Base-by-base conservation (phyloP, 2,113 vertebrate species). In the Hippoglossus stenolepis region DNA sequence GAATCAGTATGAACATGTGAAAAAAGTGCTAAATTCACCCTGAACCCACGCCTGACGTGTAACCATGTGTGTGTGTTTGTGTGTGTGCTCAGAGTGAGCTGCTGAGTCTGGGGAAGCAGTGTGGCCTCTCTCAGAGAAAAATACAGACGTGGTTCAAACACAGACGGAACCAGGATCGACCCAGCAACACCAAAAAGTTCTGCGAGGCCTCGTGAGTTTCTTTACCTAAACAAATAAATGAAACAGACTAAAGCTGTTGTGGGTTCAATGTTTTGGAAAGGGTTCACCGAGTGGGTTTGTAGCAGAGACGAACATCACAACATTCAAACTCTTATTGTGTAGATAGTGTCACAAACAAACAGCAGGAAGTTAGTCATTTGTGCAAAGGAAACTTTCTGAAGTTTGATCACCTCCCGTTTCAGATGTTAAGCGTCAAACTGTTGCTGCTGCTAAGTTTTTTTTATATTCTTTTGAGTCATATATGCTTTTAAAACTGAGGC, bases 101-200 rank as follows among this genome's bases (percentile, higher is more conserved):
- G 20, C 60, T 66, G 84, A 94, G 91, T 35, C 87, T 99, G 79
- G 94, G 91, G 18, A 93, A 92, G 59, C 95, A 94, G 31, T 96
- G 96, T 0, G 94, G 95, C 63, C 89, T 98, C 74, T 93, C 95
- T 0, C 82, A 93, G 62, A 89, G 89, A 23, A 96, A 96, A 83
- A 94, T 96, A 75, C 94, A 96, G 51, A 89, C 90, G 26, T 99
- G 97, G 97, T 97, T 99, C 89, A 90, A 93, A 57, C 89, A 70
- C 68, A 95, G 97, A 11, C 90, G 94, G 65, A 96, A 96, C 81
- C 90, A 94, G 61, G 95, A 98, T 77, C 91, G 92, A 61, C 96
- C 98, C 24, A 94, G 77, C 75, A 90, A 94, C 78, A 95, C 94
- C 0, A 97, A 94, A 91, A 98, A 98, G 89, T 98, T 98, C 91